Base-by-base conservation (phyloP, 2,113 vertebrate genomes). In the Calyptommatus sinebrachiatus region DNA sequence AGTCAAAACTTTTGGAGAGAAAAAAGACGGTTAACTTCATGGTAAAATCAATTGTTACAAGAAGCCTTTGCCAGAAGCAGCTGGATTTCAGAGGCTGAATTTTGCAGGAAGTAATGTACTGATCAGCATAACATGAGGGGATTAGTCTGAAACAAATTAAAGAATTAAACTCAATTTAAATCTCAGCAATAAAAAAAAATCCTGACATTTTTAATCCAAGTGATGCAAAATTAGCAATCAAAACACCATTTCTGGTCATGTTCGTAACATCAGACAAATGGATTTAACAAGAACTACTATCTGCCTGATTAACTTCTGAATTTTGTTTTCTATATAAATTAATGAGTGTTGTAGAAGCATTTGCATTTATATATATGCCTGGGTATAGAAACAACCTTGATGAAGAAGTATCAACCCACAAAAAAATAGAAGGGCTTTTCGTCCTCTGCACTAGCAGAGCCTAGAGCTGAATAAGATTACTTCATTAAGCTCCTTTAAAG, bases 161-260 rank as follows among this genome's bases (percentile, higher is more conserved):
- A 57, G 57, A 66, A 53, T 35, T 79, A 57, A 67, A 41, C 29
- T 1, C 48, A 73, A 35, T 60, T 73, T 73, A 72, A 41, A 48
- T 73, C 31, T 53, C 16, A 60, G 63, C 60, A 71, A 46, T 62
- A 79, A 70, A 26, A 79, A 70, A 26, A 71, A 70, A 45, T 22
- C 28, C 21, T 53, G 12, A 53, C n/a, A 45, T 12, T 75, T 78
- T 78, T 79, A 79, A 71, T 71, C 68, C 31, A 46, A 78, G 48
- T 45, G 69, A 78, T 70, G 29, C 67, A 71, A 61, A 79, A 71
- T 71, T 79, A 62, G 77, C 26, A 71, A 26, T 78, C 67, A 70
- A n/a, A 60, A 28, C 66, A 60, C 26, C n/a, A 18, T 46, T 62
- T 35, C 18, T 48, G 60, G 53, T 78, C n/a, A 18, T 62, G 46